Evolutionary conservation across 2,113 vertebrate genomes (phyloP), one percentile per base, ranked within the genome.

Genomic region (Athene noctua): DNA sequence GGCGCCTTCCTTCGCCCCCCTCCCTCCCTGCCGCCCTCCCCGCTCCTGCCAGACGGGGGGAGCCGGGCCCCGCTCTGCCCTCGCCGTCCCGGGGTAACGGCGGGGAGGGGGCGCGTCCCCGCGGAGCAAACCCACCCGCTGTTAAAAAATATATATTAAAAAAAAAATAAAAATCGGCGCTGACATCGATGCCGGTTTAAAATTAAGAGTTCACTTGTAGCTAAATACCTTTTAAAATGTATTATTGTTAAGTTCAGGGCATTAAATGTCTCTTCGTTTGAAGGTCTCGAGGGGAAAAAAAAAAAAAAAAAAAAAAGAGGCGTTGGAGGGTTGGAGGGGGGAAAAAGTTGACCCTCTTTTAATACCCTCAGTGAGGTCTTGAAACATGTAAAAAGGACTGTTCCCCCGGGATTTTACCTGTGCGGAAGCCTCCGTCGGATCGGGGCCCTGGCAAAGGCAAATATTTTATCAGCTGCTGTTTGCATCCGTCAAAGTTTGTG

Each of bases 401-500:
- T 71, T 73, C 6, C 0, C 55, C 3, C 49, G 72, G n/a, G 57
- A 15, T 72, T 63, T 22, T 63, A 95, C 91, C 86, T 94, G 65
- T 15, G 44, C 73, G 1, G 3, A 61, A 30, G 44, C 78, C 42
- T 38, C 40, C 4, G 46, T 23, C 9, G 32, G 51, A 59, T 13
- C 1, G 0, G 57, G 90, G 95, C 89, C 94, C 84, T 75, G 70
- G 66, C 47, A 81, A 67, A 81, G 63, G 67, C 3, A 1, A n/a
- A 3, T 62, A 5, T 73, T 91, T 51, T 70, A 71, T 92, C 93
- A 63, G 93, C 89, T 85, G 77, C 21, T 94, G 84, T 94, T 95
- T 96, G 77, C 68, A 84, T 84, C 94, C 59, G 13, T 78, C 94
- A 80, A 80, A 97, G 83, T 97, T 93, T 96, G 92, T 18, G 75